Evolutionary conservation across 2,888 invertebrate species (phyloP).

Genomic region (Idaea straminata): DNA sequence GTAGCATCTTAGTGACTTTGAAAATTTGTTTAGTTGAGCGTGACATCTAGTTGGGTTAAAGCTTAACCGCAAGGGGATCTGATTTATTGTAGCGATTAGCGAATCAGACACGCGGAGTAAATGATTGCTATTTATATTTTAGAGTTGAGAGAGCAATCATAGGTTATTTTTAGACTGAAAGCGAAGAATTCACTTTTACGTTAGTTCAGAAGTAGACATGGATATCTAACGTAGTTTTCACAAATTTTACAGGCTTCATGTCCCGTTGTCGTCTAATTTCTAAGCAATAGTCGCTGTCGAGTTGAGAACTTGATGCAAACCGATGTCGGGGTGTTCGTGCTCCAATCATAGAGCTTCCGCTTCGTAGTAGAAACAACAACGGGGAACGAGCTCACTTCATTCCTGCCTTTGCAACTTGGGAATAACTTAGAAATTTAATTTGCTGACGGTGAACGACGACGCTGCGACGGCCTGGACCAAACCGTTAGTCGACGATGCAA

Average conservation of each 20-base stretch:
- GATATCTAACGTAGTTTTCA: no score
- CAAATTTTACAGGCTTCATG: no score
- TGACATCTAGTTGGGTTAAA: neutral
- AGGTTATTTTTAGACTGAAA: neutral
- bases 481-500: slow-evolving; percentile 36
- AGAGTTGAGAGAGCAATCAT: neutral
- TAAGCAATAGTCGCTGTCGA: slow-evolving; percentile 15
- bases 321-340: slow-evolving; percentile 42
- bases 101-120: neutral
- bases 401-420: slow-evolving; percentile 61
- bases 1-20: neutral
- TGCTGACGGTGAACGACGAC: slow-evolving; percentile 53
- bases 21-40: neutral
- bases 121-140: neutral
- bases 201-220: neutral
- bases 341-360: slow-evolving; percentile 53
- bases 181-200: neutral
- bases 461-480: slow-evolving; percentile 42
- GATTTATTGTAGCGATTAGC: neutral
- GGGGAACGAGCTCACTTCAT: slow-evolving; percentile 65
- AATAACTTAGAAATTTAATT: slow-evolving; percentile 76
- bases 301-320: slow-evolving; percentile 37
- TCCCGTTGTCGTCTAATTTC: neutral
- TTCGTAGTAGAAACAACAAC: slow-evolving; percentile 58
- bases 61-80: neutral